These are phyloP conservation scores for Heterochromis multidens DNA, from an alignment of 2,113 vertebrate genomes.

Conservation along the genomic window DNA sequence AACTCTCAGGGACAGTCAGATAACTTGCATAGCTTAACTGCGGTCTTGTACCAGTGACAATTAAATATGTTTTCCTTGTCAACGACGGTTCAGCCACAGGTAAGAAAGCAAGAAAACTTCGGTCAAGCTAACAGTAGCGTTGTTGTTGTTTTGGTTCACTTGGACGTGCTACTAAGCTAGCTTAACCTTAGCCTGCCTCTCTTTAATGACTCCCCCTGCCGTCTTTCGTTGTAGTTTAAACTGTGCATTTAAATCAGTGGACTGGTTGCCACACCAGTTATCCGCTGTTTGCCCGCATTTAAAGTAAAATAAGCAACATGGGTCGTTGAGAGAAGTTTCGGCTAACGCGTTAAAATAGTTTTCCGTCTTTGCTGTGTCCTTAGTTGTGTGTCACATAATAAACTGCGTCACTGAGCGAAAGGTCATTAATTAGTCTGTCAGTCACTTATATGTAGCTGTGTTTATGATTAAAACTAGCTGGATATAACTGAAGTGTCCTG, in stretches of 20 bases:
- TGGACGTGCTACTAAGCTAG: not conserved
- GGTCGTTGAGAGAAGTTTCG: not conserved
- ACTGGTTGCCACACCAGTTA: not conserved
- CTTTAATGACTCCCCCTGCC: not conserved
- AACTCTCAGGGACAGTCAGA: not conserved
- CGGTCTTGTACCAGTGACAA: not conserved
- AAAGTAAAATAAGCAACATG: not conserved
- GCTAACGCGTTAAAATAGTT: not conserved
- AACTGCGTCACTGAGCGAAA: not conserved
- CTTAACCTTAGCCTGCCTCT: not conserved
- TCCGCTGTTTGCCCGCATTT: not conserved
- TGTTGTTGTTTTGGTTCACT: not conserved
- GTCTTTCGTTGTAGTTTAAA: not conserved
- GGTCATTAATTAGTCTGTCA: not conserved
- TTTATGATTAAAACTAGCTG: too few relatives aligned
- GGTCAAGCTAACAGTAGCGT: constrained; percentile 29
- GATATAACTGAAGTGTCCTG: too few relatives aligned
- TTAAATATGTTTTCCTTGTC: constrained; percentile 69
- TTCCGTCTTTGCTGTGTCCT: not conserved
- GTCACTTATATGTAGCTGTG: not conserved
- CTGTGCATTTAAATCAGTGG: not conserved
- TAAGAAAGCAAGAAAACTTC: constrained; percentile 14
- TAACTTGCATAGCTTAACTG: not conserved
- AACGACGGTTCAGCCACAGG: constrained; percentile 70
- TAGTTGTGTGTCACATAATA: not conserved